Evolutionary conservation across 2,888 invertebrate species (phyloP).

Genomic region (Limnephilus rhombicus): DNA sequence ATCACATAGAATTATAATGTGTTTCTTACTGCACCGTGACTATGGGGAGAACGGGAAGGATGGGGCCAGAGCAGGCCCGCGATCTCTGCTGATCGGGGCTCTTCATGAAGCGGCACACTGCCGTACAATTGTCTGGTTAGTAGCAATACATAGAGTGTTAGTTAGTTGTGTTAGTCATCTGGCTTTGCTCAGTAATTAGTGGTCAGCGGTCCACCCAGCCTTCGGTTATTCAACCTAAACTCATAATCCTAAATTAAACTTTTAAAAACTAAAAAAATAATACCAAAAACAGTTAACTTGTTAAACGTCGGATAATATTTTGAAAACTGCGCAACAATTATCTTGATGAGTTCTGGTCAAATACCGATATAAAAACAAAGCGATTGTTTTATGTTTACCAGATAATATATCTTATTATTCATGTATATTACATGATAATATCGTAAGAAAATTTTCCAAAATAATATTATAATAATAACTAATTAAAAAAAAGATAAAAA

Average conservation of each 20-base stretch:
- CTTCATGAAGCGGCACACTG: constrained; percentile 78
- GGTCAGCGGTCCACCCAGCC: background rate
- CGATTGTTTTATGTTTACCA: too few species aligned
- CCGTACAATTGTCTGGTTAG: constrained; percentile 77
- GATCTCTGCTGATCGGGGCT: constrained; percentile 67
- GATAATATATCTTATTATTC: too few species aligned
- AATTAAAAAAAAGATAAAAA: too few species aligned
- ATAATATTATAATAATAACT: too few species aligned
- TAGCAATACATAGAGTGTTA: constrained; percentile 65
- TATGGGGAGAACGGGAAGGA: constrained; percentile 53
- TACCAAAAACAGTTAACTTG: too few species aligned
- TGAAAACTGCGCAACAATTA: too few species aligned
- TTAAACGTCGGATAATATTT: too few species aligned
- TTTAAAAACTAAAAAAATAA: background rate
- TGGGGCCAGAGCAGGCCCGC: constrained; percentile 58
- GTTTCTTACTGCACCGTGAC: constrained; percentile 77
- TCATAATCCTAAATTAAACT: background rate
- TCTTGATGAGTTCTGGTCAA: too few species aligned
- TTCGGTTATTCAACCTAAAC: background rate
- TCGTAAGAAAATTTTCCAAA: too few species aligned
- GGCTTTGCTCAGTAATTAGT: background rate
- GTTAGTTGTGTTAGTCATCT: background rate
- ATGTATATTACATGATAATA: too few species aligned
- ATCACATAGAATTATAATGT: background rate
- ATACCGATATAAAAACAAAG: too few species aligned